Evolutionary conservation across 2,113 vertebrate species (phyloP), one percentile per base, ranked within the genome.

Genomic region (Pluvialis apricaria): DNA sequence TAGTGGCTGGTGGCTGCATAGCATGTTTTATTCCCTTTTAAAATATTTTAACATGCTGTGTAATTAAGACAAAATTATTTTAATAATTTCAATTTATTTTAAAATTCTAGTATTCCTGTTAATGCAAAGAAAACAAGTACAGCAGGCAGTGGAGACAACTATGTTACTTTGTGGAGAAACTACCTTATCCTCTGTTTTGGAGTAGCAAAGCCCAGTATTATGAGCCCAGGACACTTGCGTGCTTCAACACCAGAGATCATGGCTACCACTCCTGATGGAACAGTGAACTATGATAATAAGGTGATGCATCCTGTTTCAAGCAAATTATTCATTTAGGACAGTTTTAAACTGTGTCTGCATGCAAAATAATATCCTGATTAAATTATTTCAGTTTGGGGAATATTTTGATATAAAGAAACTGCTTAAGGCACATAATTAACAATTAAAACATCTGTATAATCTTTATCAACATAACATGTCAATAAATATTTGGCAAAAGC

Each of bases 101-200:
- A 1, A 83, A 70, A 97, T 97, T 94, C 49, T 96, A 99, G 99
- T 97, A 99, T 99, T 96, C 99, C 99, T 36, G 98, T 99, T 58
- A 99, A 99, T 61, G 99, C 99, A 57, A 99, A 99, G 98, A 99
- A 99, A 98, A 99, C 99, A 45, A 99, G 98, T 96, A 99, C 99
- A 4, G 98, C 98, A 6, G 86, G 99, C 88, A 99, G 98, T 40
- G 98, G 98, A 40, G 99, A 99, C 97, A 99, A 97, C 97, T 99
- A 99, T 81, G 98, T 99, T 81, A 99, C 99, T n/a, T 97, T 99
- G 85, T 99, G 99, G 99, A 98, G 99, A 85, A 99, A 99, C 96
- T 99, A 99, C 96, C 98, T 99, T 76, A 99, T 99, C 96, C 98
- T 99, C 87, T 99, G 99, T 94, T 99, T 99, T 54, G 99, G 99